Conservation (phyloP, 2,797 vertebrate genomes). For the Phalanger gymnotis region DNA sequence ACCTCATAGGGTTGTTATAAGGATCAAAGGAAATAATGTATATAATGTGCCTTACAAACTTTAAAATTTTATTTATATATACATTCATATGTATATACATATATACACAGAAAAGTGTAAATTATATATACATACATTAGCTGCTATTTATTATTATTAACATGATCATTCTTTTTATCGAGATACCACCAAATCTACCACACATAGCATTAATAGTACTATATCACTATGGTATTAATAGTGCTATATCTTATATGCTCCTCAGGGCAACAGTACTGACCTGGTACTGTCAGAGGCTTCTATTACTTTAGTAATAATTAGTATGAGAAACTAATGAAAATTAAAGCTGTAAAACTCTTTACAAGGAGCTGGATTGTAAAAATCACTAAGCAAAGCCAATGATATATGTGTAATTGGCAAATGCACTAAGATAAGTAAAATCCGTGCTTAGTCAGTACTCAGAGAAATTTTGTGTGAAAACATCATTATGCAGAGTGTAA, state of each 20-base stretch:
- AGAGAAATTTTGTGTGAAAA: not conserved
- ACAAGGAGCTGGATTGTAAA: slow-evolving; percentile 23
- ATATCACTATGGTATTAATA: not conserved
- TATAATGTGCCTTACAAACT: not conserved
- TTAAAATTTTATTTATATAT: not conserved
- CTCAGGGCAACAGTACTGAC: not conserved
- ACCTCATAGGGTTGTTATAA: not conserved
- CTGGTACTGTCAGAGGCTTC: not conserved
- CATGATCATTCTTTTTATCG: not conserved
- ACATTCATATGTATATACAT: no score
- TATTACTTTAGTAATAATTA: not conserved
- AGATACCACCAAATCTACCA: no score
- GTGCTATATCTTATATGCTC: not conserved
- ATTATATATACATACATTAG: no score
- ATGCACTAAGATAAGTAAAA: slow-evolving; percentile 4
- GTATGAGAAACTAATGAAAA: not conserved
- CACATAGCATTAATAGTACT: not conserved
- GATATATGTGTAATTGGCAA: not conserved
- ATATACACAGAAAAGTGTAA: no score
- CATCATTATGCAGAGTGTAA: not conserved
- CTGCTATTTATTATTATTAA: not conserved
- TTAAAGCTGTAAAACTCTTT: not conserved
- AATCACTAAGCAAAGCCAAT: not conserved
- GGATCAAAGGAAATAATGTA: not conserved
- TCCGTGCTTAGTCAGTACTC: not conserved